phyloP scores from a whole-genome alignment of 2,888 invertebrate species.

The Oligia strigilis region DNA sequence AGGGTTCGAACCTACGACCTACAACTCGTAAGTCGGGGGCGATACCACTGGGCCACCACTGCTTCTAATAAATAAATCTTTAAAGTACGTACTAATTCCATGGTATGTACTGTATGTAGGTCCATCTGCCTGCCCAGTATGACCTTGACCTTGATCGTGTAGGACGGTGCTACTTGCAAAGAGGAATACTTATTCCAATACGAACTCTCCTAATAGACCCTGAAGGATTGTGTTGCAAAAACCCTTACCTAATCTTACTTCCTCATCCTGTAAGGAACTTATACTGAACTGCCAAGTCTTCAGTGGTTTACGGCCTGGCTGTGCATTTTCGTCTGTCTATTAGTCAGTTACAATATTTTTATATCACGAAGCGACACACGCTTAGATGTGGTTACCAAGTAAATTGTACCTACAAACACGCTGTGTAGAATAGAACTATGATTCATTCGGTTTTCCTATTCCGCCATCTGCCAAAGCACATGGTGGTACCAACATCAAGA shows the following conservation, averaged over 20 bases:
- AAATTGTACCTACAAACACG: too few species aligned
- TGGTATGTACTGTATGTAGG: not conserved
- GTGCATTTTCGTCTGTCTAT: not conserved
- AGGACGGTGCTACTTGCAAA: not conserved
- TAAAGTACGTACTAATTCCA: not conserved
- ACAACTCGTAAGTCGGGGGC: too few species aligned
- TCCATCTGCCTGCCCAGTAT: not conserved
- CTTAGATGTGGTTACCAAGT: not conserved
- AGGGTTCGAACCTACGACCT: too few species aligned
- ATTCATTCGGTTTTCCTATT: not conserved
- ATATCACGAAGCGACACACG: not conserved
- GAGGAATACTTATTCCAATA: not conserved
- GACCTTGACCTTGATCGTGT: not conserved
- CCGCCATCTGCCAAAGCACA: constrained; percentile 1
- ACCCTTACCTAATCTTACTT: not conserved
- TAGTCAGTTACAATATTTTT: not conserved
- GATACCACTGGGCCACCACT: too few species aligned
- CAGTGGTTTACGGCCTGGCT: too few species aligned
- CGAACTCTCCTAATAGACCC: not conserved
- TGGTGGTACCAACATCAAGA: constrained; percentile 35
- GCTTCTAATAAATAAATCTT: not conserved
- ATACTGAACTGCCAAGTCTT: too few species aligned
- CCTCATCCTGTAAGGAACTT: not conserved
- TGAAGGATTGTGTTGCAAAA: not conserved
- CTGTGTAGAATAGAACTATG: too few species aligned